Percentiles rank a stretch among this genome's conserved stretches.
Evolutionary conservation across 2,797 vertebrate species (phyloP).

Genomic region (Liasis olivaceus): DNA sequence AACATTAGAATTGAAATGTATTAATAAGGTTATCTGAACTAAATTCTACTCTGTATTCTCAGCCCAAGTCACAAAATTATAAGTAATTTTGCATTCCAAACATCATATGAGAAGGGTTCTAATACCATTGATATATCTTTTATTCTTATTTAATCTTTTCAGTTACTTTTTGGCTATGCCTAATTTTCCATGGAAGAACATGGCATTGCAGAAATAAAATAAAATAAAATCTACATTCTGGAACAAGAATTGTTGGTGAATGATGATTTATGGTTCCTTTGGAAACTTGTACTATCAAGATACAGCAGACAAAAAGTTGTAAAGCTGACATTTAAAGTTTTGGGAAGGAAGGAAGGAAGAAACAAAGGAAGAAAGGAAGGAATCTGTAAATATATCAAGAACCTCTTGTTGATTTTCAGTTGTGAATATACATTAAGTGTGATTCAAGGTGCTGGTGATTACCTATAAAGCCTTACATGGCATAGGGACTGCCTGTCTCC

Average conservation of each 20-base stretch:
- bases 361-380: background rate
- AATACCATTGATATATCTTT: background rate
- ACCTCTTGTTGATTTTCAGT: background rate
- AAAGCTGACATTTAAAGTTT: background rate
- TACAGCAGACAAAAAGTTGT: background rate
- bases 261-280: background rate
- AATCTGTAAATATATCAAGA: background rate
- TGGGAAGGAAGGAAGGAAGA: no score
- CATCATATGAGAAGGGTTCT: background rate
- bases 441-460: no score
- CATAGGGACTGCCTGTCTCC: no score
- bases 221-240: background rate
- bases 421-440: background rate
- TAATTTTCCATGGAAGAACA: conserved; percentile 11
- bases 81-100: conserved; percentile 34
- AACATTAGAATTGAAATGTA: conserved; percentile 36
- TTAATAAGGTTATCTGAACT: conserved; percentile 47
- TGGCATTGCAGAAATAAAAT: conserved; percentile 12
- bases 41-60: conserved; percentile 41
- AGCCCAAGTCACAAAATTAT: conserved; percentile 45
- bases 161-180: background rate
- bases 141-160: background rate
- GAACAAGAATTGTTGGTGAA: accelerated
- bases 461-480: no score
- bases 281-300: background rate